Evolutionary conservation across 92 coral and sea anemone species (phyloP).

Genomic region (Desmophyllum pertusum): DNA sequence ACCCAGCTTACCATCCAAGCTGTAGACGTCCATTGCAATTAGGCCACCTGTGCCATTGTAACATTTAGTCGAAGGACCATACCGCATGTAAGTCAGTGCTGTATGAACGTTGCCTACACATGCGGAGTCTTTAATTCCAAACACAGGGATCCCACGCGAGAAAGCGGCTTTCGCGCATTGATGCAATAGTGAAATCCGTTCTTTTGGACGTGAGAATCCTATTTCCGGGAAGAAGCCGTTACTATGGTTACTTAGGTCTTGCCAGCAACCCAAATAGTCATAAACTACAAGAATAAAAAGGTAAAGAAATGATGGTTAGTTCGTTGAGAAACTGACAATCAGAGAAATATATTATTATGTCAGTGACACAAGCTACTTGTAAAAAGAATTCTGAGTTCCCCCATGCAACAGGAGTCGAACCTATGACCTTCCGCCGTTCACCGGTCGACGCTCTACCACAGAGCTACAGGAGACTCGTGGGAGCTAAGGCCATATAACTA

Average conservation of each 20-base stretch:
- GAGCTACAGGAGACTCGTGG: too few species aligned
- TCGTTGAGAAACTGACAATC: too few species aligned
- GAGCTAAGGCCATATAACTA: too few species aligned
- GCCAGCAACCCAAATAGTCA: slow-evolving; percentile 73
- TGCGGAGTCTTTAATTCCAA: slow-evolving; percentile 50
- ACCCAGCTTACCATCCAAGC: slow-evolving; percentile 55
- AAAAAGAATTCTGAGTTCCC: too few species aligned
- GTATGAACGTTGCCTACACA: slow-evolving; percentile 67
- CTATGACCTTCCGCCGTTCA: too few species aligned
- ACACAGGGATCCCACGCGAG: slow-evolving; percentile 47
- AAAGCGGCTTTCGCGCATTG: slow-evolving; percentile 51
- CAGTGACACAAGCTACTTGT: too few species aligned
- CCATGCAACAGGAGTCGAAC: too few species aligned
- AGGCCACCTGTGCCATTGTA: slow-evolving; percentile 71
- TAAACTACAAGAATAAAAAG: slow-evolving; percentile 33
- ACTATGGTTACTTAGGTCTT: neutral
- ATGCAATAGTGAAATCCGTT: neutral
- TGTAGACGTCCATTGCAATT: slow-evolving; percentile 56
- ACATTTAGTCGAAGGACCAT: slow-evolving; percentile 59
- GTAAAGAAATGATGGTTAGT: too few species aligned
- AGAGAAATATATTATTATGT: too few species aligned
- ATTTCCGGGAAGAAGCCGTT: slow-evolving; percentile 29
- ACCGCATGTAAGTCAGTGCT: slow-evolving; percentile 53
- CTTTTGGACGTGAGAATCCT: slow-evolving; percentile 1
- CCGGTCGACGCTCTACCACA: too few species aligned